These are phyloP conservation scores for Anhinga anhinga DNA, from an alignment of 2,113 vertebrate species.

Conservation along the genomic window DNA sequence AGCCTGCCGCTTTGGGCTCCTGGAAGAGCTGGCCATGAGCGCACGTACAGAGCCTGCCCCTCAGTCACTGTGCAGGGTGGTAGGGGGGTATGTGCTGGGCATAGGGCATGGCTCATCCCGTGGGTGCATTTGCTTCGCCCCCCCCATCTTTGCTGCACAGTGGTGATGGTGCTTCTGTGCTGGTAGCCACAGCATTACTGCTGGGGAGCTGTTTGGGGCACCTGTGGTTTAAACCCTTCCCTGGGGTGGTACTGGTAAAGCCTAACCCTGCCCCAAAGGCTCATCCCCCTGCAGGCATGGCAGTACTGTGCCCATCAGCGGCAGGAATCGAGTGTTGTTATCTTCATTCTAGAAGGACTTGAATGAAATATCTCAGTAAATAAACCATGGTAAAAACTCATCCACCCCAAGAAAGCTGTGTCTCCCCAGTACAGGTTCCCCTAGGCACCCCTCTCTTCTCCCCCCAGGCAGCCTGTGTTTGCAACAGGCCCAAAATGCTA, in stretches of 20 bases:
- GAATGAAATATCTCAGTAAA: neutral
- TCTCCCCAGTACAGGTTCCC: neutral
- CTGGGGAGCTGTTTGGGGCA: neutral
- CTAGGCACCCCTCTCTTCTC: neutral
- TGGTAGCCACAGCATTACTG: neutral
- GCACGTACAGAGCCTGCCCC: fast-evolving
- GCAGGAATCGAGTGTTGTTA: fast-evolving
- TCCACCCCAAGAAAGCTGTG: neutral
- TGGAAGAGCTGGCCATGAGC: neutral
- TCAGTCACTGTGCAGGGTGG: neutral
- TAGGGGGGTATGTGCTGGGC: fast-evolving
- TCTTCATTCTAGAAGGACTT: neutral
- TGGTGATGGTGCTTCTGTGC: neutral
- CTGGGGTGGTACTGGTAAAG: neutral
- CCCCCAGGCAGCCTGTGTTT: neutral
- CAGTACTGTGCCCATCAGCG: fast-evolving
- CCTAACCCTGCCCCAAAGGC: neutral
- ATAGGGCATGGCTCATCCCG: fast-evolving
- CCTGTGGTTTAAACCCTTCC: neutral
- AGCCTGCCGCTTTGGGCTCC: neutral
- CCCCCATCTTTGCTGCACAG: neutral
- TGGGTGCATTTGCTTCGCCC: neutral
- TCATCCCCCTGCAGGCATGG: fast-evolving
- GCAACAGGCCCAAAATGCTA: fast-evolving
- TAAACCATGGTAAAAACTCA: neutral